These are phyloP conservation scores for Sebastes hubbsi DNA, from an alignment of 2,797 vertebrate genomes.

Conservation along the genomic window DNA sequence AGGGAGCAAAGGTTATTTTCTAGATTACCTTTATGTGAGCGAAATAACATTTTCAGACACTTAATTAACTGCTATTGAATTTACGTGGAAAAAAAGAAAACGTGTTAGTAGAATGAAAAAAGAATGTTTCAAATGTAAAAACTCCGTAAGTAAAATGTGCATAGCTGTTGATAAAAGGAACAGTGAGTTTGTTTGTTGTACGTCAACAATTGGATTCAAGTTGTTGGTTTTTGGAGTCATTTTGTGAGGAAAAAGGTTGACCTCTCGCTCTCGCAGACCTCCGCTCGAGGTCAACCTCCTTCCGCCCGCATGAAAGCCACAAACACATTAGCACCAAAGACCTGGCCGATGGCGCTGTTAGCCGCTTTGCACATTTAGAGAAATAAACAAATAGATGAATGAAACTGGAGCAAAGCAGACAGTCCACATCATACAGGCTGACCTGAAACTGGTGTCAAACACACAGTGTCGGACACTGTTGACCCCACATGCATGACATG, in stretches of 20 bases:
- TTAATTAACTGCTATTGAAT: neutral
- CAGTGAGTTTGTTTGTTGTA: neutral
- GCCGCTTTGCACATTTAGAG: slow-evolving; percentile 7
- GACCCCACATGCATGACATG: slow-evolving; percentile 24
- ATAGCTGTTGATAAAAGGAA: neutral
- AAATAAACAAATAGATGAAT: slow-evolving; percentile 16
- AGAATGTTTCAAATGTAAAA: neutral
- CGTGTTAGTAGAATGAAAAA: neutral
- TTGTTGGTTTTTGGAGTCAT: neutral
- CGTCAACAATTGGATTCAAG: neutral
- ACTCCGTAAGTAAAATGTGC: neutral
- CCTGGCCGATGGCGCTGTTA: neutral
- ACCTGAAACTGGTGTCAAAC: slow-evolving; percentile 25
- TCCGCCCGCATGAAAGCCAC: slow-evolving; percentile 26
- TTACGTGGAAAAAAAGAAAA: neutral
- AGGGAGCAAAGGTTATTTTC: slow-evolving; percentile 23
- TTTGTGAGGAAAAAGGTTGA: slow-evolving; percentile 22
- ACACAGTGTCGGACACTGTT: slow-evolving; percentile 4
- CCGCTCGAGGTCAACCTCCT: slow-evolving; percentile 32
- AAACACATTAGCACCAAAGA: slow-evolving; percentile 29
- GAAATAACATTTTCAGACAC: slow-evolving; percentile 9
- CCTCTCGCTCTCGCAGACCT: slow-evolving; percentile 23
- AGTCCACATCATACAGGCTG: neutral
- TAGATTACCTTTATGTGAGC: neutral
- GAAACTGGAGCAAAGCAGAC: neutral